Evolutionary conservation across 2,797 vertebrate species (phyloP).

Genomic region (Megalops cyprinoides): DNA sequence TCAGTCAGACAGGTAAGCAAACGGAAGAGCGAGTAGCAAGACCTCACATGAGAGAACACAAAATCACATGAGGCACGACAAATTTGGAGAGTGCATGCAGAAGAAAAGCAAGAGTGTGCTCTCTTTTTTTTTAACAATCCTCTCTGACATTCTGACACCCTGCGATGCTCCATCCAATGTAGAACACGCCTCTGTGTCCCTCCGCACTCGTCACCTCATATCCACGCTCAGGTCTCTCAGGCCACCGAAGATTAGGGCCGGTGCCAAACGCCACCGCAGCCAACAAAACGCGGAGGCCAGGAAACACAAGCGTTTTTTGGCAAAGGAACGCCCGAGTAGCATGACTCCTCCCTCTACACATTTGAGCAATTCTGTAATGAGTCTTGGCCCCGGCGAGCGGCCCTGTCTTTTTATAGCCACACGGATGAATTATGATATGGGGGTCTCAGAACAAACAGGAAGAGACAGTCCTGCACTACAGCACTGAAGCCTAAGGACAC

Average conservation of each 20-base stretch:
- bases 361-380: slow-evolving; percentile 22
- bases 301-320: not conserved
- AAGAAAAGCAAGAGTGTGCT: not conserved
- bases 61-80: not conserved
- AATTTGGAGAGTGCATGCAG: not conserved
- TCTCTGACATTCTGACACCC: not conserved
- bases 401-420: slow-evolving; percentile 14
- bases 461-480: not conserved
- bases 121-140: not conserved
- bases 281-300: not conserved
- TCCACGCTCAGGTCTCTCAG: not conserved
- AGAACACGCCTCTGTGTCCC: not conserved
- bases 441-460: slow-evolving; percentile 8
- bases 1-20: not conserved
- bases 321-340: not conserved
- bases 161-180: not conserved
- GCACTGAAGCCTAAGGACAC: not conserved
- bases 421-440: not conserved
- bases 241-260: not conserved
- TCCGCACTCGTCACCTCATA: not conserved
- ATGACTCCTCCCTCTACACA: not conserved
- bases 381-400: not conserved
- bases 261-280: not conserved
- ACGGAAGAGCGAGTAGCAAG: not conserved
- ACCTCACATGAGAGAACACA: not conserved